phyloP scores from a whole-genome alignment of 2,888 invertebrate genomes.

The Clepsis dumicolana region DNA sequence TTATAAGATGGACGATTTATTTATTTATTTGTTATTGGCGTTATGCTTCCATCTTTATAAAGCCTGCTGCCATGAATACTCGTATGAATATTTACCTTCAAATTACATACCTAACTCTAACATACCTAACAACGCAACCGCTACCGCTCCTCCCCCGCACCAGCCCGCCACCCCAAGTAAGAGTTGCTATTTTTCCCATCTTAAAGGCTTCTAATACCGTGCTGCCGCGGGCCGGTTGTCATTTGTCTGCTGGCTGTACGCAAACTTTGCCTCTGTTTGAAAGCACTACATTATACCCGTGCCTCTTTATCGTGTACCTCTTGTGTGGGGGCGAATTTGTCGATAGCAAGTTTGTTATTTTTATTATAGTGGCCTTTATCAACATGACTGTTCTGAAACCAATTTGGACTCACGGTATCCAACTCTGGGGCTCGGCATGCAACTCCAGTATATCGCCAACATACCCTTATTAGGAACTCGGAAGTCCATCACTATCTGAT shows the following conservation, averaged over 20 bases:
- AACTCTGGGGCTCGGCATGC: too few relatives aligned
- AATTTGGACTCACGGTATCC: too few relatives aligned
- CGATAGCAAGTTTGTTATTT: slow-evolving; percentile 37
- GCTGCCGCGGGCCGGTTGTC: slow-evolving; percentile 79
- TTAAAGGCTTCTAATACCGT: slow-evolving; percentile 84
- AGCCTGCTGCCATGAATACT: too few relatives aligned
- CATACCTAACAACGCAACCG: neutral
- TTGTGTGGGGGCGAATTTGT: slow-evolving; percentile 48
- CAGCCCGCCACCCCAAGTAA: slow-evolving; percentile 69
- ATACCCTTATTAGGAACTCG: too few relatives aligned
- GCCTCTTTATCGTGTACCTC: slow-evolving; percentile 74
- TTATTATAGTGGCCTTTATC: too few relatives aligned
- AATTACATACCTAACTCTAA: neutral
- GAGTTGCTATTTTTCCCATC: slow-evolving; percentile 84
- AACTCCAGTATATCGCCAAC: too few relatives aligned
- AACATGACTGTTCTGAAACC: too few relatives aligned
- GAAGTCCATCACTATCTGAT: too few relatives aligned
- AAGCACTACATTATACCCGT: slow-evolving; percentile 83
- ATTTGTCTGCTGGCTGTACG: slow-evolving; percentile 81
- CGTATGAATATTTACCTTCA: too few relatives aligned
- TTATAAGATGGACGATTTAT: too few relatives aligned
- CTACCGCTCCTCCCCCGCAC: slow-evolving; percentile 47
- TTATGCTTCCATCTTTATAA: too few relatives aligned
- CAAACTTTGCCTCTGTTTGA: slow-evolving; percentile 84
- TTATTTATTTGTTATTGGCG: too few relatives aligned